Evolutionary conservation across 2,797 vertebrate genomes (phyloP).

Genomic region (Cossypha caffra): DNA sequence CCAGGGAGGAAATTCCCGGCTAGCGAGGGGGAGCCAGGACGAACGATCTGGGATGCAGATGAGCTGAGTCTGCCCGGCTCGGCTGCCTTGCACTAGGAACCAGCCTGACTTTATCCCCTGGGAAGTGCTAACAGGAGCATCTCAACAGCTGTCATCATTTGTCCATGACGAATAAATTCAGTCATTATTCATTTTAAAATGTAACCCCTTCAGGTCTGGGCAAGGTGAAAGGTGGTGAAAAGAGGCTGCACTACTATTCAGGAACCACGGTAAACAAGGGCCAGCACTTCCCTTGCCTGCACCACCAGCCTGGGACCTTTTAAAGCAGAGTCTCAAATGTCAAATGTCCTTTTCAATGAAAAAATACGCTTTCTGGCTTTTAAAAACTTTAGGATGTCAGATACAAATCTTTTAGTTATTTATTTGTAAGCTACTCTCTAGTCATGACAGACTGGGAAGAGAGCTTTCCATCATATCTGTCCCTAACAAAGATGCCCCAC

Average conservation of each 20-base stretch:
- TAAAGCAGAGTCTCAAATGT: background rate
- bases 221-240: background rate
- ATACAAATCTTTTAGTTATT: background rate
- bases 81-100: conserved; percentile 31
- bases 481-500: background rate
- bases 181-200: conserved; percentile 52
- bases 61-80: background rate
- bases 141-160: conserved; percentile 68
- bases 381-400: background rate
- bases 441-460: background rate
- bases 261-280: background rate
- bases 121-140: conserved; percentile 72
- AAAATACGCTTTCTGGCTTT: background rate
- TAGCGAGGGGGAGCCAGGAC: background rate
- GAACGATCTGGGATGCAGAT: background rate
- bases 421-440: background rate
- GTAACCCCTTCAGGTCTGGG: conserved; percentile 34
- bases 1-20: background rate
- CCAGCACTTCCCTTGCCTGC: background rate
- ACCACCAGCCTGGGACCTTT: background rate
- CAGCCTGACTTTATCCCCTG: conserved; percentile 57
- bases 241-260: background rate
- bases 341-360: background rate
- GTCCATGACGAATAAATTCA: conserved; percentile 57
- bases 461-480: background rate